Conservation (phyloP, 2,888 invertebrate species). For the Nebria salina region DNA sequence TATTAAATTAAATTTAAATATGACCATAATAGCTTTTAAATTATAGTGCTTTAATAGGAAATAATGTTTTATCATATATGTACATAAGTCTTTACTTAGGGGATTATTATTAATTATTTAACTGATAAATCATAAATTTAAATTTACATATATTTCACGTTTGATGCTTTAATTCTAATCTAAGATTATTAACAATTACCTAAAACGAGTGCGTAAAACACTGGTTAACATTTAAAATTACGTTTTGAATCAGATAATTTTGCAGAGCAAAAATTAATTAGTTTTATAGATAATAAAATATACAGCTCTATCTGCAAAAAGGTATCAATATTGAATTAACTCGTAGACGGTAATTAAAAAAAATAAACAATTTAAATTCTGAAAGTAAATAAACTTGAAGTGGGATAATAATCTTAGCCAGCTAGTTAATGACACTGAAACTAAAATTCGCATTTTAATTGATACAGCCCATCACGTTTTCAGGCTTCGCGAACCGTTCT, state of each 20-base stretch:
- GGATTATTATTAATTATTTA: too few relatives aligned
- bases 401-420: slow-evolving; percentile 12
- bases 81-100: background rate
- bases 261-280: slow-evolving; percentile 32
- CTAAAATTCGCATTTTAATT: slow-evolving; percentile 38
- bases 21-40: background rate
- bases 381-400: slow-evolving; percentile 7
- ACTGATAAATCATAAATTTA: too few relatives aligned
- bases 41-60: background rate
- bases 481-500: background rate
- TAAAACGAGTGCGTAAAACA: too few relatives aligned
- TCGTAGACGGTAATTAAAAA: slow-evolving; percentile 11
- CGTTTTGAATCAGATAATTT: slow-evolving; percentile 26
- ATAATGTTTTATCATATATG: background rate
- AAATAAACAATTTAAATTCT: slow-evolving; percentile 3
- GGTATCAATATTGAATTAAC: background rate
- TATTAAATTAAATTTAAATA: background rate
- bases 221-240: slow-evolving; percentile 24
- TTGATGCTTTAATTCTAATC: too few relatives aligned
- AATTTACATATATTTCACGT: too few relatives aligned
- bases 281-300: slow-evolving; percentile 13
- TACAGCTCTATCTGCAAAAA: background rate
- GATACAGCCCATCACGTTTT: slow-evolving; percentile 22
- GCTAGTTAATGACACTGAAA: slow-evolving; percentile 33
- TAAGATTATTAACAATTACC: too few relatives aligned